phyloP scores from a whole-genome alignment of 2,797 vertebrate species.

The Limnodromus scolopaceus region DNA sequence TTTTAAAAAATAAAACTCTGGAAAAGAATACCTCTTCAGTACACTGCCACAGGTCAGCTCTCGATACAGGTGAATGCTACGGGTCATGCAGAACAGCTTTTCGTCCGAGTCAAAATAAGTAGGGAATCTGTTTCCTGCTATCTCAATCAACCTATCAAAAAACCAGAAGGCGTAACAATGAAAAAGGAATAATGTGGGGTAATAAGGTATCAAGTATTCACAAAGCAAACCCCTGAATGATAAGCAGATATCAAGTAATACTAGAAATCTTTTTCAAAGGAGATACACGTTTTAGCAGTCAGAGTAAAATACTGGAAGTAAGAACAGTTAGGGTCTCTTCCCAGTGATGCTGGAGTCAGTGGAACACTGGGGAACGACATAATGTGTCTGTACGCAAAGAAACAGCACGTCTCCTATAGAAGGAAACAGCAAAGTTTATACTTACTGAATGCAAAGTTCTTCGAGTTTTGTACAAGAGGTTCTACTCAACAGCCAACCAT shows the following conservation, averaged over 20 bases:
- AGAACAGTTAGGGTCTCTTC: neutral
- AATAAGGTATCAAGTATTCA: neutral
- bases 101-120: conserved; percentile 78
- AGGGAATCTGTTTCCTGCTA: conserved; percentile 83
- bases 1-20: neutral
- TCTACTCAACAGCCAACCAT: neutral
- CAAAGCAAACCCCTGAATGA: neutral
- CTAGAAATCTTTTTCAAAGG: neutral
- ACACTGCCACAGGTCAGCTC: conserved; percentile 85
- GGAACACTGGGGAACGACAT: neutral
- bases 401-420: neutral
- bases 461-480: neutral
- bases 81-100: conserved; percentile 81
- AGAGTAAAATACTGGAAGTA: neutral
- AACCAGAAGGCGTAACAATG: neutral
- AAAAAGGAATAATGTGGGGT: neutral
- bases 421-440: neutral
- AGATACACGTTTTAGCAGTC: neutral
- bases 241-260: neutral
- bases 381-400: neutral
- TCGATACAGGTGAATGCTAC: conserved; percentile 80
- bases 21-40: conserved; percentile 77
- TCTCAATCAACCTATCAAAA: conserved; percentile 79
- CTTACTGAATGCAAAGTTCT: neutral
- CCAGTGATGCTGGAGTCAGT: neutral